Evolutionary conservation across 2,888 invertebrate genomes (phyloP), one percentile per base, ranked within the genome.

Genomic region (Meandrusa payeni): DNA sequence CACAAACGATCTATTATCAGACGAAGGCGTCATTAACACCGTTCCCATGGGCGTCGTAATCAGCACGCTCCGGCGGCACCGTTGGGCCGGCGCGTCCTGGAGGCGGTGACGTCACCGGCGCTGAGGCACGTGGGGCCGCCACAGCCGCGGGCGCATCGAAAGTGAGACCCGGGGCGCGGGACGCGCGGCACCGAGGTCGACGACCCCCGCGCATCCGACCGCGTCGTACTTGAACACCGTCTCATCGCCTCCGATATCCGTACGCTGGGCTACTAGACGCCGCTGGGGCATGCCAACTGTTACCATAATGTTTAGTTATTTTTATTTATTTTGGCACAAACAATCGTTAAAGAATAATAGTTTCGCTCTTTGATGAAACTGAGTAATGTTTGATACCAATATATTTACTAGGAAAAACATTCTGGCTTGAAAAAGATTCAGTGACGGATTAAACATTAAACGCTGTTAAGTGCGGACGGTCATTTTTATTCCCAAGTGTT

Each of bases 61-160:
- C 61, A 72, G 67, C 67, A 69, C 69, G 76, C 71, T 76, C 69
- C 56, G 59, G 50, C 62, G 69, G 55, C 72, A 67, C 70, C 71
- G 72, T 66, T 68, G 76, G 54, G 50, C 41, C 42, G 59, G 57
- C 66, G 58, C 32, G 68, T 71, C 68, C 73, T 68, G 72, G 52
- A 65, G 69, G 29, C 20, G 66, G 60, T 85, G 85, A 83, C 83
- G 83, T 83, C 80, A 85, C 55, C 67, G 63, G 57, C 60, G 70
- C 72, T 74, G 66, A 68, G 69, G 78, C 81, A 82, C 82, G 85
- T 85, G 86, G 85, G 78, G 78, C 81, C 69, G 73, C 70, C 73
- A 61, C 58, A 57, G 56, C 58, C 57, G 62, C 57, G 59, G 69
- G 66, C 77, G 73, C 77, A 78, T 69, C 69, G 79, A 78, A 76